A percentile compares a stretch with the other conserved stretches of the same genome.
These are phyloP conservation scores for Hirudinaria manillensis DNA, from an alignment of 2,888 invertebrate genomes.

Conservation along the genomic window DNA sequence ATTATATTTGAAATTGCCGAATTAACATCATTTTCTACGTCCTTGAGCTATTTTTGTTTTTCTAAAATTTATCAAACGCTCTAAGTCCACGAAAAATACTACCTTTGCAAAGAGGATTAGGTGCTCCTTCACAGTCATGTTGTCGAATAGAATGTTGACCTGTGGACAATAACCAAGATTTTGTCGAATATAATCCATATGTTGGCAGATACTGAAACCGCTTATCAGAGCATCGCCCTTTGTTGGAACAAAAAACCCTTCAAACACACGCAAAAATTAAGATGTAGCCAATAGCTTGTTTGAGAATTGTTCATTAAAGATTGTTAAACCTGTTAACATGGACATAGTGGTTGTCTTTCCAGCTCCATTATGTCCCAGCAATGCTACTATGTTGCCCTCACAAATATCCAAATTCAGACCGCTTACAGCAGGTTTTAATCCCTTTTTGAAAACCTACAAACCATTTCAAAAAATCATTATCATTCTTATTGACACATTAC, in stretches of 20 bases:
- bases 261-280: too few species aligned
- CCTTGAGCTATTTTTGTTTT: too few species aligned
- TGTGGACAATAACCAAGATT: constrained; percentile 79
- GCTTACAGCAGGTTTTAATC: constrained; percentile 60
- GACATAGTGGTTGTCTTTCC: constrained; percentile 86
- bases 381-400: constrained; percentile 53
- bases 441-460: neutral
- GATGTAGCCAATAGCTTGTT: too few species aligned
- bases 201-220: constrained; percentile 63
- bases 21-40: constrained; percentile 35
- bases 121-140: constrained; percentile 74
- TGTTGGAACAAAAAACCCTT: constrained; percentile 40
- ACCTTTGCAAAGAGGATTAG: constrained; percentile 71
- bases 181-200: constrained; percentile 62
- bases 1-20: constrained; percentile 42
- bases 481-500: too few species aligned
- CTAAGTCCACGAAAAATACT: neutral
- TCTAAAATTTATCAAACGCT: neutral
- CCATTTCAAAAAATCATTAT: neutral
- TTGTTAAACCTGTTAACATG: constrained; percentile 64
- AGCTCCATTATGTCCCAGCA: constrained; percentile 76
- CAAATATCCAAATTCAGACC: constrained; percentile 67
- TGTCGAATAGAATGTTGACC: constrained; percentile 73
- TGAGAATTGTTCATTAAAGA: neutral
- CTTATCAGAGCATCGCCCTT: constrained; percentile 64